Evolutionary conservation across 2,113 vertebrate genomes (phyloP).

Genomic region (Etia nguti): DNA sequence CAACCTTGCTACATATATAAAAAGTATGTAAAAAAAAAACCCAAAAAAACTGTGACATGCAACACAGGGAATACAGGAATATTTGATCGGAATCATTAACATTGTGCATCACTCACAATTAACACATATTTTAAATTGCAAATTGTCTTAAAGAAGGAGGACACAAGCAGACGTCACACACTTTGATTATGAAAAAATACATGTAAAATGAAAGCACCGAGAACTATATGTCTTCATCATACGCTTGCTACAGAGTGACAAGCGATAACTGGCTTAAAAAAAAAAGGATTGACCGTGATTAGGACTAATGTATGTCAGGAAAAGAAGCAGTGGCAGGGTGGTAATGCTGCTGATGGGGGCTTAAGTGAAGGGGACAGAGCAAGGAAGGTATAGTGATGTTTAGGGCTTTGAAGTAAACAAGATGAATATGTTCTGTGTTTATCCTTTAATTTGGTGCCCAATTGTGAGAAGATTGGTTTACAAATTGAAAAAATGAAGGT

Average conservation of each 20-base stretch:
- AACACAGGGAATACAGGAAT: not conserved
- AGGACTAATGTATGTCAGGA: slow-evolving; percentile 59
- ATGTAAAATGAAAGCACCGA: not conserved
- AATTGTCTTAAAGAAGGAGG: not conserved
- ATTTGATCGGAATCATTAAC: not conserved
- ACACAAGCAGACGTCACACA: not conserved
- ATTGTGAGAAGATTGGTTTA: slow-evolving; percentile 74
- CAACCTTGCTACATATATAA: not conserved
- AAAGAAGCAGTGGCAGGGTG: slow-evolving; percentile 37
- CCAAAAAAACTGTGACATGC: not conserved
- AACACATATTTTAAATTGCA: not conserved
- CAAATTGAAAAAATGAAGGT: slow-evolving; percentile 80
- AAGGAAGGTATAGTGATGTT: slow-evolving; percentile 13
- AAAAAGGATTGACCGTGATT: slow-evolving; percentile 54
- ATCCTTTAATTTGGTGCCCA: slow-evolving; percentile 70
- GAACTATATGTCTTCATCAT: slow-evolving; percentile 55
- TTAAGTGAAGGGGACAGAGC: slow-evolving; percentile 4
- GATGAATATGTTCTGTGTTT: slow-evolving; percentile 76
- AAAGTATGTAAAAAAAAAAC: not conserved
- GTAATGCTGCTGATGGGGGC: slow-evolving; percentile 18
- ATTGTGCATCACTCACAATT: not conserved
- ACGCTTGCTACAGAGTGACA: not conserved
- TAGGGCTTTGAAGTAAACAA: slow-evolving; percentile 70
- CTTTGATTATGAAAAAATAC: not conserved
- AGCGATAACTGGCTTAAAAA: slow-evolving; percentile 26